Evolutionary conservation across 1,140 invertebrate species (phyloP).

Genomic region (Macrobrachium rosenbergii): DNA sequence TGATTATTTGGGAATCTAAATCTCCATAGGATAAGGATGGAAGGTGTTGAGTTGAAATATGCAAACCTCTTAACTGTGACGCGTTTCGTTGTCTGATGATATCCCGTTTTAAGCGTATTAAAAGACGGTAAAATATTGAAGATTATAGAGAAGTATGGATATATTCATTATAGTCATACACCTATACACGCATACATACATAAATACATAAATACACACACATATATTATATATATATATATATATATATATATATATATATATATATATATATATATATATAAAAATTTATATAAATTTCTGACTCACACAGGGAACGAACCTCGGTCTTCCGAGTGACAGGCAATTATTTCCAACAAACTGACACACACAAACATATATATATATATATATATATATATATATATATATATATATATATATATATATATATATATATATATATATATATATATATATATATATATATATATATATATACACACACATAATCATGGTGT

Average conservation of each 20-base stretch:
- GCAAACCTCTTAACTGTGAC: no score
- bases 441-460: conserved; percentile 12
- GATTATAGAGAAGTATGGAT: no score
- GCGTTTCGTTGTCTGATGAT: no score
- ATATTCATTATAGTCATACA: not conserved
- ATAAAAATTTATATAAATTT: not conserved
- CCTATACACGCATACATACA: conserved; percentile 13
- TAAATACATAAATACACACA: conserved; percentile 5
- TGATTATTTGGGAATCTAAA: no score
- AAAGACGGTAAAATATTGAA: no score
- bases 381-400: not conserved
- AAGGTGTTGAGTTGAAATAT: no score
- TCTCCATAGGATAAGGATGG: no score
- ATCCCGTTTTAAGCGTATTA: no score
- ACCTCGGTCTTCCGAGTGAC: no score
- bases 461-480: conserved; percentile 17
- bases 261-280: conserved; percentile 5
- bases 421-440: conserved; percentile 13
- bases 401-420: not conserved
- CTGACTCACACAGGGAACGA: no score
- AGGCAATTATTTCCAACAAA: no score
- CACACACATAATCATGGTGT: no score
- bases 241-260: conserved; percentile 15
- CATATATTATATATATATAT: not conserved
- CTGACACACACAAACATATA: not conserved